Evolutionary conservation across 2,797 vertebrate genomes (phyloP).

Genomic region (Lagodon rhomboides): DNA sequence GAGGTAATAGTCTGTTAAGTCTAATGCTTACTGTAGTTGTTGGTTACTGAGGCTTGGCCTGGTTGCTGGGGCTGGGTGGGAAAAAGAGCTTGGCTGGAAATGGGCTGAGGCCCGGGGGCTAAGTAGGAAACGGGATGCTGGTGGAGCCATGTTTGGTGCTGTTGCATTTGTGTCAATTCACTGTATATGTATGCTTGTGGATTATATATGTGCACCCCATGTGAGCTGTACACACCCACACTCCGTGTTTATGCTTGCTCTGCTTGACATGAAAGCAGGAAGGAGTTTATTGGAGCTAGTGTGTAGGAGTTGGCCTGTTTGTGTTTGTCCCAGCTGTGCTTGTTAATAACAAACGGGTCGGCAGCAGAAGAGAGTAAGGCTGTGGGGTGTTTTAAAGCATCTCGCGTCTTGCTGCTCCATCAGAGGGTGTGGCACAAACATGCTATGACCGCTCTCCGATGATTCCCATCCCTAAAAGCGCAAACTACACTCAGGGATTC

Average conservation of each 20-base stretch:
- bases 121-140: conserved; percentile 20
- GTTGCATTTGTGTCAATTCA: conserved; percentile 26
- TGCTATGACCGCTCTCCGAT: neutral
- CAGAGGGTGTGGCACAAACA: conserved; percentile 62
- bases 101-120: conserved; percentile 34
- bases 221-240: conserved; percentile 4
- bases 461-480: neutral
- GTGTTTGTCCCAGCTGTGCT: conserved; percentile 73
- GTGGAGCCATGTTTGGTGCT: conserved; percentile 38
- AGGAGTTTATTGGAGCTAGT: conserved; percentile 50
- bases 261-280: conserved; percentile 39
- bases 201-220: neutral
- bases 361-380: conserved; percentile 46
- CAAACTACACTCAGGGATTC: conserved; percentile 9
- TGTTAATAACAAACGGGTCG: conserved; percentile 70
- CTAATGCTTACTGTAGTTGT: conserved; percentile 71
- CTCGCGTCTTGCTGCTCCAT: conserved; percentile 40
- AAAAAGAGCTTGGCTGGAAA: conserved; percentile 57
- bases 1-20: conserved; percentile 83
- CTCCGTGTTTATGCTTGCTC: conserved; percentile 35
- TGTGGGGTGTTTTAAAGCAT: conserved; percentile 50
- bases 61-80: conserved; percentile 63
- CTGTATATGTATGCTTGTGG: neutral
- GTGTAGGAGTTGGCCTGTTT: conserved; percentile 54
- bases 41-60: conserved; percentile 67